A percentile compares a stretch with the other conserved stretches of the same genome.
These are phyloP conservation scores for Aythya fuligula DNA, from an alignment of 2,797 vertebrate genomes.

Conservation along the genomic window DNA sequence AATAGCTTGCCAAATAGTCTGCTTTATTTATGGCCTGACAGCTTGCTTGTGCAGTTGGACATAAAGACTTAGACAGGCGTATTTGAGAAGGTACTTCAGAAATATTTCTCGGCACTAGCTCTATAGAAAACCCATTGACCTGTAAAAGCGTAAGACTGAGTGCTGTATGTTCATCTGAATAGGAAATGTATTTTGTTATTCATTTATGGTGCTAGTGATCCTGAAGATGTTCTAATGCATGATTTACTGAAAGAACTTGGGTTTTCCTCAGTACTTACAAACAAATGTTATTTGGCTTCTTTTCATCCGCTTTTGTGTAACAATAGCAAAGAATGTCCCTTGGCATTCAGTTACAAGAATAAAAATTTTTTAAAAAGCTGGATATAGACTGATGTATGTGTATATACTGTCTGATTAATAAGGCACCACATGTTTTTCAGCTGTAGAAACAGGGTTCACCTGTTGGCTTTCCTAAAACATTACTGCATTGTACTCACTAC, in stretches of 20 bases:
- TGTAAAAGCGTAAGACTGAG: slow-evolving; percentile 61
- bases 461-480: neutral
- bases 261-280: slow-evolving; percentile 41
- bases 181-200: slow-evolving; percentile 58
- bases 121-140: slow-evolving; percentile 75
- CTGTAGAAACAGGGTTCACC: neutral
- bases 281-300: neutral
- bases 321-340: slow-evolving; percentile 13
- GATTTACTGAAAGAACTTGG: slow-evolving; percentile 23
- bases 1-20: slow-evolving; percentile 43
- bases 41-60: slow-evolving; percentile 41
- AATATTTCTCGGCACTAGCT: slow-evolving; percentile 60
- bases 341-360: neutral
- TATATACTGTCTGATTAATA: neutral
- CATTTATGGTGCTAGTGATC: slow-evolving; percentile 38
- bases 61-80: slow-evolving; percentile 71
- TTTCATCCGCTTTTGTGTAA: neutral
- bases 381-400: neutral
- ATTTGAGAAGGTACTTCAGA: slow-evolving; percentile 68
- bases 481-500: neutral
- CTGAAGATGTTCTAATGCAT: slow-evolving; percentile 52
- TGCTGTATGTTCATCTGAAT: slow-evolving; percentile 20
- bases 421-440: no score
- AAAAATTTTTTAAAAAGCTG: neutral
- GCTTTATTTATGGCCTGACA: slow-evolving; percentile 55